phyloP scores from a whole-genome alignment of 2,113 vertebrate species.

The Mellivora capensis region DNA sequence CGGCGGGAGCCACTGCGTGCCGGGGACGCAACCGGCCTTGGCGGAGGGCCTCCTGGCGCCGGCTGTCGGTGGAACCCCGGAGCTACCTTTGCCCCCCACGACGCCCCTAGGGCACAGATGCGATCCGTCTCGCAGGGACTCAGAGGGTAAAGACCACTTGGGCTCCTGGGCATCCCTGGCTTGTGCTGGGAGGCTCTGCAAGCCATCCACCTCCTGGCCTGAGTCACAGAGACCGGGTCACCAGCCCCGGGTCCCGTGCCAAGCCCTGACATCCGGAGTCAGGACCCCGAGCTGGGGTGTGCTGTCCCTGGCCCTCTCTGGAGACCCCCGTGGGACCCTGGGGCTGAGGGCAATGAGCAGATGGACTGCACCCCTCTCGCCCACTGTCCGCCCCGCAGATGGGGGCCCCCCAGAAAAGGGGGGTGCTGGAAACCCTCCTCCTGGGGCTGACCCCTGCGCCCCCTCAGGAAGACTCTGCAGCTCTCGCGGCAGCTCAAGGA shows the following conservation, averaged over 20 bases:
- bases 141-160: rapidly evolving
- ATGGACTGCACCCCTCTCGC: rapidly evolving
- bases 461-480: conserved; percentile 92
- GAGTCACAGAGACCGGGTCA: neutral
- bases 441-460: neutral
- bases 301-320: rapidly evolving
- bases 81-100: neutral
- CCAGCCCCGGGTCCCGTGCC: neutral
- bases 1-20: rapidly evolving
- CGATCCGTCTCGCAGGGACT: rapidly evolving
- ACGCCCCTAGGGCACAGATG: rapidly evolving
- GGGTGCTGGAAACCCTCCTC: rapidly evolving
- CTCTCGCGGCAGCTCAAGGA: conserved; percentile 95
- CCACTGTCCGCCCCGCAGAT: neutral
- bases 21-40: rapidly evolving
- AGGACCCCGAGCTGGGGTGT: no score
- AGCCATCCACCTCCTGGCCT: neutral
- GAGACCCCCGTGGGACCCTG: rapidly evolving
- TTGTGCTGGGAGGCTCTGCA: neutral
- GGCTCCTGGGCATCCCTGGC: neutral
- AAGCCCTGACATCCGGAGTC: neutral
- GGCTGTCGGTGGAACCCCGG: rapidly evolving
- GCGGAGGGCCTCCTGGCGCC: neutral
- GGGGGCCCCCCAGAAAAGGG: neutral
- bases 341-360: neutral